phyloP scores from a whole-genome alignment of 2,888 invertebrate species.

The Stenoptilia bipunctidactyla region DNA sequence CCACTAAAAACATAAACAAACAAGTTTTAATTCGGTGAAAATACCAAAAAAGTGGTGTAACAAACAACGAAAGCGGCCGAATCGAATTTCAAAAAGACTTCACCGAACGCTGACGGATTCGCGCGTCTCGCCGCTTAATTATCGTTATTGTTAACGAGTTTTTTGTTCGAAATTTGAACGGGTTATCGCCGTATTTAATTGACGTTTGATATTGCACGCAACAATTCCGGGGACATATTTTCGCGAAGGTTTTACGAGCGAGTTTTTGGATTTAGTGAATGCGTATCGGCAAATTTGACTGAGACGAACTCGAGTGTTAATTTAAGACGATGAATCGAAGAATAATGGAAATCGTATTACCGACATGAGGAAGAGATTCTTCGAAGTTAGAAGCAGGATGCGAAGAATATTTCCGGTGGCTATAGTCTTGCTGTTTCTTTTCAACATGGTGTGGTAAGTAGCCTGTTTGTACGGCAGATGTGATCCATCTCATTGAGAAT shows the following conservation, averaged over 20 bases:
- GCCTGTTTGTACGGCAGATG: not conserved
- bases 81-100: constrained; percentile 20
- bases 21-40: constrained; percentile 22
- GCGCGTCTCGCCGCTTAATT: constrained; percentile 13
- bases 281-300: constrained; percentile 3
- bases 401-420: constrained; percentile 38
- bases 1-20: constrained; percentile 40
- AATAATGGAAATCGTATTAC: constrained; percentile 50
- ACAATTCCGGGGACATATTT: not conserved
- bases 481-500: not conserved
- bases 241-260: not conserved
- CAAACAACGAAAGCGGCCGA: constrained; percentile 17
- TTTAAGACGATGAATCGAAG: constrained; percentile 4
- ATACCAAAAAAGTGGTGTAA: constrained; percentile 28
- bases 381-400: constrained; percentile 50
- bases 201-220: constrained; percentile 12
- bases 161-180: constrained; percentile 13
- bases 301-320: constrained; percentile 4
- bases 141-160: constrained; percentile 12
- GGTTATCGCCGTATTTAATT: constrained; percentile 17
- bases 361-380: constrained; percentile 52
- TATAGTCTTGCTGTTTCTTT: constrained; percentile 45
- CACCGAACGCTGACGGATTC: constrained; percentile 15
- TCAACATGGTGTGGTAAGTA: constrained; percentile 55
- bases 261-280: not conserved